Evolutionary conservation across 2,113 vertebrate species (phyloP), one percentile per base, ranked within the genome.

Genomic region (Neofelis nebulosa): DNA sequence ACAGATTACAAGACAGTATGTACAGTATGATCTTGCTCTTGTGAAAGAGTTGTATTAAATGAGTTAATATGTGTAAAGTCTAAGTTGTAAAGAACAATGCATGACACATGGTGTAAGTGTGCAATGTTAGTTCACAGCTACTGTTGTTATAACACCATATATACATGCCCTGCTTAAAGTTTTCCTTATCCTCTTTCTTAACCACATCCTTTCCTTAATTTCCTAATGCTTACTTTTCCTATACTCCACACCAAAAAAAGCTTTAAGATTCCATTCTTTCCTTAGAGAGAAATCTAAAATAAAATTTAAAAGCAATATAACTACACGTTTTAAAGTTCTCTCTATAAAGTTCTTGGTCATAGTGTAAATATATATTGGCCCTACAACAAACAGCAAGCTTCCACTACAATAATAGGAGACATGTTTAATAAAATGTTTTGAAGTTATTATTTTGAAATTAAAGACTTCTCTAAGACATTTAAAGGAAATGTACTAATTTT

Each of bases 381-480:
- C n/a, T 41, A 63, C 41, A 87, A 93, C 29, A 81, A 95, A 90
- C 6, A 93, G 45, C 63, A 36, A 91, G 29, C 14, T 52, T 91
- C 61, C 73, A 33, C 21, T 78, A 71, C 13, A 81, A 63, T 57
- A 74, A 66, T 66, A 89, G 21, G 69, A 27, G 27, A 41, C 57
- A 36, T 81, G 4, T 80, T 85, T 89, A 66, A 86, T 38, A 41
- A 94, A 92, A 71, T 79, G 65, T 41, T 84, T 84, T 78, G 33
- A 63, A 71, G 82, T 93, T 71, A 95, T n/a, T 33, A 63, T 86
- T 33, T 33, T 78, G 31, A 85, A 73, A 84, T 87, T 81, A 91
- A 91, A 94, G 31, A 87, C 21, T 91, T 36, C n/a, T 88, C 45
- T 83, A 45, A 65, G 33, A 45, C 16, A 25, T 78, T 85, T 94